Base-by-base conservation (phyloP, 2,888 invertebrate species). In the Acleris sparsana region DNA sequence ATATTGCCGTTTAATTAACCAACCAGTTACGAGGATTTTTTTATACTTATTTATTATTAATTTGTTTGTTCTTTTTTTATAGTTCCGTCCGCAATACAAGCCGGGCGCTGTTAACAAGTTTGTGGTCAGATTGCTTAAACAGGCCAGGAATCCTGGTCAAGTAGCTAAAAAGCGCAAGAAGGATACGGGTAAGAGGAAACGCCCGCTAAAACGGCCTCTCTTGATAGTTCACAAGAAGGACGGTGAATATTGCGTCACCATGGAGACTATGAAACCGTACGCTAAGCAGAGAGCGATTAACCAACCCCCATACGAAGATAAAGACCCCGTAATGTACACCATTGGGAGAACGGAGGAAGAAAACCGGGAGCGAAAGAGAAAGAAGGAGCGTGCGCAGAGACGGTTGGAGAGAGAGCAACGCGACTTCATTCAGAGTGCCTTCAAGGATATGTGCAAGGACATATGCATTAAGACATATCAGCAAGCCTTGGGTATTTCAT, bases 261-360 rank as follows among this genome's bases (percentile, higher is more conserved):
- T 93, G 88, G 92, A 92, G 77, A 89, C 89, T 1, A 88, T 92
- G 88, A 92, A 85, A 76, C 68, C 76, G 7, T 89, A 82, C 69
- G 5, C 72, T 6, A 89, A 83, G 70, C 84, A 80, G 9, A 82
- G 93, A 74, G 74, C 83, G 53, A 67, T 85, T 5, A 89, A 88
- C 68, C 89, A 92, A 70, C 76, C 83, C 61, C 93, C 93, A 0
- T 93, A 86, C 74, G 91, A 92, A 76, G 91, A 92, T 52, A 91
- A 89, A 71, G 85, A 85, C 49, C 72, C 85, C 11, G 53, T 89
- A 3, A 87, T 85, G 2, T 92, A 87, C 65, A 88, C 84, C 3
- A 82, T 92, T 69, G 92, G 92, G 7, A 85, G 92, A 70, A 92
- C 90, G 11, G 87, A 87, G 4, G 89, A 88, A 74, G 92, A 92